Conservation (phyloP, 2,113 vertebrate genomes). For the Oreotragus oreotragus region DNA sequence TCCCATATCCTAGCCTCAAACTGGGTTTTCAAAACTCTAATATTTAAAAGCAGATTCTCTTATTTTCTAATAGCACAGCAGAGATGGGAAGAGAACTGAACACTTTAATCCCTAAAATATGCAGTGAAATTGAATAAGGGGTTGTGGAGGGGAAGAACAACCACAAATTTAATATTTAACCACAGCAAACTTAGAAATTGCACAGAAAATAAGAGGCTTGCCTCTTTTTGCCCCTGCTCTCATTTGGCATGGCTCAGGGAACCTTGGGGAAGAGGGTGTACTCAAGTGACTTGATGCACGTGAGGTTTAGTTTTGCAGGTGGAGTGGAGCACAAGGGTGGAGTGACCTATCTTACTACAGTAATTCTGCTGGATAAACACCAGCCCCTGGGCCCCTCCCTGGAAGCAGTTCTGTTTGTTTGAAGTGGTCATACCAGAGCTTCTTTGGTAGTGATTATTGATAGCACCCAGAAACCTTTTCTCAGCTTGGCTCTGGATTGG, state of each 20-base stretch:
- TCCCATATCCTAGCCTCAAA: not conserved
- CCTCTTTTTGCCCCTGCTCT: not conserved
- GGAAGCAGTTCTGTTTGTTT: not conserved
- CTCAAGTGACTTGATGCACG: not conserved
- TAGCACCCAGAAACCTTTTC: not conserved
- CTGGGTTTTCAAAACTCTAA: not conserved
- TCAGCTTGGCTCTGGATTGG: not conserved
- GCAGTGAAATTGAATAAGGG: not conserved
- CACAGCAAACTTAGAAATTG: not conserved
- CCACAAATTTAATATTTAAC: not conserved
- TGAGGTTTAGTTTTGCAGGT: not conserved
- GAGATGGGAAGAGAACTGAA: not conserved
- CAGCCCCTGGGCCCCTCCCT: not conserved
- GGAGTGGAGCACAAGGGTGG: not conserved
- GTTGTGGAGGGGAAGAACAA: not conserved
- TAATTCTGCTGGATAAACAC: not conserved
- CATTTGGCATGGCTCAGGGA: not conserved
- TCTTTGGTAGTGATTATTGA: not conserved
- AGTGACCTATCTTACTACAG: not conserved
- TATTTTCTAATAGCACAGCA: not conserved
- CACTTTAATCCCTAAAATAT: not conserved
- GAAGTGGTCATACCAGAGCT: not conserved
- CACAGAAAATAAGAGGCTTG: not conserved
- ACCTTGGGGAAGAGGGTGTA: not conserved
- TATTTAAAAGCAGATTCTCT: not conserved